Base-by-base conservation (phyloP, 2,888 invertebrate genomes). In the Creontiades dilutus region DNA sequence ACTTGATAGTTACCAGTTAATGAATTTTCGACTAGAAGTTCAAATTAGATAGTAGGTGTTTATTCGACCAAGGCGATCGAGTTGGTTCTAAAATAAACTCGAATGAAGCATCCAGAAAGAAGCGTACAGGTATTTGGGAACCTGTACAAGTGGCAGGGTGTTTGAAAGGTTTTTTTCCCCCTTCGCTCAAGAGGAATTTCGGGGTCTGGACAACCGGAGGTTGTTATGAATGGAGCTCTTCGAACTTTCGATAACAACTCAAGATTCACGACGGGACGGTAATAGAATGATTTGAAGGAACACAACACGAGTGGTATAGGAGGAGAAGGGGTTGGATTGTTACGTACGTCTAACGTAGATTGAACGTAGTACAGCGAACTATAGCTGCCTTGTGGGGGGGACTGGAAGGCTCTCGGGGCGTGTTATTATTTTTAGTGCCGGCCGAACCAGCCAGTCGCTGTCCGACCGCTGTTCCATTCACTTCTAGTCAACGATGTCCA, bases 401-500 rank as follows among this genome's bases (percentile, higher is more conserved):
- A 82, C 48, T 82, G 82, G 78, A 78, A 28, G 23, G 75, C 75
- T 4, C 13, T 19, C 75, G 37, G 82, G 82, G 82, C 82, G 82
- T 82, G 47, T 82, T 52, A 82, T 47, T 52, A 82, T 82, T 82
- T 82, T 82, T 82, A 82, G 82, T 82, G 82, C 14, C 47, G 46
- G 52, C n/a, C 13, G 5, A 52, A 82, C 2, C 27, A 82, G 48
- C 82, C 82, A 82, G 82, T 82, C 52, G 27, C 27, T 19, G 5
- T 46, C 82, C 48, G 4, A 52, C 48, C 27, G 19, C 47, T 19
- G n/a, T 52, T 52, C 52, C 23, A 13, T 52, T 12, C 27, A 12
- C 82, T 82, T 82, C 82, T 82, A 82, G 82, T 82, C 82, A 82
- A 52, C 82, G 19, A 82, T 82, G 82, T 82, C 82, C 82, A 82